Conservation (phyloP, 2,113 vertebrate genomes). For the Etia nguti region DNA sequence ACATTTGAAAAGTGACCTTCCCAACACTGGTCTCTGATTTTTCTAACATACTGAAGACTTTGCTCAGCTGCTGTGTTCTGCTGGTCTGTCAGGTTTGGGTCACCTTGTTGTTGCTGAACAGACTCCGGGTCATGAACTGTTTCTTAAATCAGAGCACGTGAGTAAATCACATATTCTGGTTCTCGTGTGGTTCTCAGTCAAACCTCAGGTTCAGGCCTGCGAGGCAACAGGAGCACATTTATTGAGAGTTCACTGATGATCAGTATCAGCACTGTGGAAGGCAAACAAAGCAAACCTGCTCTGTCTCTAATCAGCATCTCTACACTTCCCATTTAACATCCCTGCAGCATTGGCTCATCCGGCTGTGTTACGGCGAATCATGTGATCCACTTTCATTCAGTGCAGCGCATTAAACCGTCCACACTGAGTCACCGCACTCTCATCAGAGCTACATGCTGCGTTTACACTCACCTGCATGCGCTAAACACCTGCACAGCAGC, state of each 20-base stretch:
- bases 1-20: no score
- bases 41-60: neutral
- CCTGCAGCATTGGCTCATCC: neutral
- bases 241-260: neutral
- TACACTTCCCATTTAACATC: neutral
- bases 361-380: accelerated
- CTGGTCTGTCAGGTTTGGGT: neutral
- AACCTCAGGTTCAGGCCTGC: neutral
- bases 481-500: neutral
- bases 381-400: accelerated
- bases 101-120: neutral
- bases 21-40: neutral
- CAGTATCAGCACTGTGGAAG: neutral
- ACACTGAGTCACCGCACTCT: neutral
- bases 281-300: neutral
- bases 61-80: neutral
- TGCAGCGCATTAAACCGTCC: neutral
- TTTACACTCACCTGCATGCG: neutral
- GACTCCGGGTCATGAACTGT: neutral
- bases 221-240: neutral
- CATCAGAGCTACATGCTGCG: neutral
- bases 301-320: neutral
- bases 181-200: neutral
- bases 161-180: neutral
- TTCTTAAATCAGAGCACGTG: neutral